Evolutionary conservation across 1,140 invertebrate genomes (phyloP).

Genomic region (Hylyphantes graminicola): DNA sequence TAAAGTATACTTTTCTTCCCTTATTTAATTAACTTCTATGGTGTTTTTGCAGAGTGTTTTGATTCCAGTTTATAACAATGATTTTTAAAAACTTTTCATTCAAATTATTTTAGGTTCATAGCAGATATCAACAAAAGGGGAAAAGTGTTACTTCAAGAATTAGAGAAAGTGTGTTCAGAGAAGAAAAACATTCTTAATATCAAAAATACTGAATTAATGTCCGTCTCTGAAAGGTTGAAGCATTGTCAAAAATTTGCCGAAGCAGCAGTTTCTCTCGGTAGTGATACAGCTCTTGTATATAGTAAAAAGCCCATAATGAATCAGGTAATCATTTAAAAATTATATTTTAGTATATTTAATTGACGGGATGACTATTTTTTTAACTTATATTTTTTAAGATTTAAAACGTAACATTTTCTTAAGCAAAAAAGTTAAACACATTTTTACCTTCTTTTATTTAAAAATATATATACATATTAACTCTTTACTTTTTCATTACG

Average conservation of each 20-base stretch:
- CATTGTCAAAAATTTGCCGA: constrained; percentile 87
- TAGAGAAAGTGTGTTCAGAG: constrained; percentile 84
- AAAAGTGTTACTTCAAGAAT: constrained; percentile 80
- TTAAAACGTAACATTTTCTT: not conserved
- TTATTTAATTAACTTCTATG: too few species aligned
- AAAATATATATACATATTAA: too few species aligned
- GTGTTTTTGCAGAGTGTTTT: too few species aligned
- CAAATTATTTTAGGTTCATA: constrained; percentile 74
- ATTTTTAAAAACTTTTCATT: not conserved
- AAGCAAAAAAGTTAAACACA: too few species aligned
- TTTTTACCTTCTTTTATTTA: too few species aligned
- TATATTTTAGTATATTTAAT: too few species aligned
- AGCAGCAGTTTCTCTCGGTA: constrained; percentile 80
- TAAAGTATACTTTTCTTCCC: too few species aligned
- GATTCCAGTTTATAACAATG: not conserved
- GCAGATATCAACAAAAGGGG: constrained; percentile 84
- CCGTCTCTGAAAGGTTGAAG: constrained; percentile 83
- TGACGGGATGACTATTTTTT: too few species aligned
- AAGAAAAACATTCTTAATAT: constrained; percentile 85
- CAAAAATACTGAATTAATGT: constrained; percentile 82
- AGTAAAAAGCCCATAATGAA: constrained; percentile 78
- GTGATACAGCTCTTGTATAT: constrained; percentile 84
- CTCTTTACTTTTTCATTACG: too few species aligned
- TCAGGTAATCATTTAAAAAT: constrained; percentile 39
- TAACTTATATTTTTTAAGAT: too few species aligned